These are phyloP conservation scores for Sesamia inferens DNA, from an alignment of 2,888 invertebrate genomes.

Conservation along the genomic window DNA sequence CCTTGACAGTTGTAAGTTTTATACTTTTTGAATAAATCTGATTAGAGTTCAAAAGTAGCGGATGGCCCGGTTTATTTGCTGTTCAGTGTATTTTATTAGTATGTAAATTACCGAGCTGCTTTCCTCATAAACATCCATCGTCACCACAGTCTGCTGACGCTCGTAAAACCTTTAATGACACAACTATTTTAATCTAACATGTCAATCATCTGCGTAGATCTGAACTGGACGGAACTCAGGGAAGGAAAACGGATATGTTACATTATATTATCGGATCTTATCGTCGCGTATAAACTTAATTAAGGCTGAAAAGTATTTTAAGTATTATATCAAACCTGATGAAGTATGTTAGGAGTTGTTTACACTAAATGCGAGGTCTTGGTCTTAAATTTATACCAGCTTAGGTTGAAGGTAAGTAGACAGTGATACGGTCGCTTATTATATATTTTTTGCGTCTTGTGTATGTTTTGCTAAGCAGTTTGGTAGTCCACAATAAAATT, in stretches of 20 bases:
- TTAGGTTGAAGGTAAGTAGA: neutral
- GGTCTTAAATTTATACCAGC: no score
- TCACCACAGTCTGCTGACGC: conserved; percentile 30
- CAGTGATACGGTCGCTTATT: neutral
- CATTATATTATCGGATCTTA: conserved; percentile 28
- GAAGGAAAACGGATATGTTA: conserved; percentile 52
- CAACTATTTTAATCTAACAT: conserved; percentile 28
- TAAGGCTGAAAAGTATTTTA: conserved; percentile 31
- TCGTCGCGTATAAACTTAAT: conserved; percentile 42
- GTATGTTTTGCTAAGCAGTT: neutral
- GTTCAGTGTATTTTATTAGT: neutral
- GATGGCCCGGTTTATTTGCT: no score
- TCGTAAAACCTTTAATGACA: neutral
- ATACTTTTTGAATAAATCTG: no score
- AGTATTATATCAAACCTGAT: neutral
- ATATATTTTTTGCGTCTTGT: neutral
- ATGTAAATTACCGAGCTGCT: neutral
- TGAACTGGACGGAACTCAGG: conserved; percentile 15
- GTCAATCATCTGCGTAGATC: conserved; percentile 13
- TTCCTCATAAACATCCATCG: conserved; percentile 9
- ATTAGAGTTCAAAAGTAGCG: no score
- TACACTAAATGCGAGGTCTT: neutral
- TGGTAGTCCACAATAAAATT: neutral
- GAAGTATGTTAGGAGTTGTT: neutral
- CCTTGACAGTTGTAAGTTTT: no score